Conservation (phyloP, 2,888 invertebrate species). For the Drosophila formosana region DNA sequence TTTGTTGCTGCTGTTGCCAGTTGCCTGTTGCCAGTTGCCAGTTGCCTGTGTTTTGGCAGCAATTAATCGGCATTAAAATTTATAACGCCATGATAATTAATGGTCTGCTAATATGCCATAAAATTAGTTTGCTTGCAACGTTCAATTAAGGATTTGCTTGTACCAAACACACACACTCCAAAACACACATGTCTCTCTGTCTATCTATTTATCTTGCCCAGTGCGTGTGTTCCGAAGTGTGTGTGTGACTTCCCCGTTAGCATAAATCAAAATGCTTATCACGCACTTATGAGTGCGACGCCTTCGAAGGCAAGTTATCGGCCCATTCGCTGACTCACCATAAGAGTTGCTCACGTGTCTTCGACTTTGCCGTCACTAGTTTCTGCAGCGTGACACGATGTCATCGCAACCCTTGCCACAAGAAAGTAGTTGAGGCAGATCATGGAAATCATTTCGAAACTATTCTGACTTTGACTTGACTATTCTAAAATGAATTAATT, state of each 20-base stretch:
- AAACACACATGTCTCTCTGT: not conserved
- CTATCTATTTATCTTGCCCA: slow-evolving; percentile 45
- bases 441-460: not conserved
- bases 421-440: not conserved
- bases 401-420: not conserved
- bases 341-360: slow-evolving; percentile 12
- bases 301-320: slow-evolving; percentile 35
- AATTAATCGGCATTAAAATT: slow-evolving; percentile 80
- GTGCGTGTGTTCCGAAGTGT: slow-evolving; percentile 10
- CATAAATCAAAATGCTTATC: slow-evolving; percentile 80
- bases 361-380: not conserved
- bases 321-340: slow-evolving; percentile 36
- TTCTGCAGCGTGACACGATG: not conserved
- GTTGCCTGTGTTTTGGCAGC: slow-evolving; percentile 74
- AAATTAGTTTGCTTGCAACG: slow-evolving; percentile 75
- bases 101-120: slow-evolving; percentile 78
- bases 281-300: slow-evolving; percentile 66
- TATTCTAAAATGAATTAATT: too few relatives aligned
- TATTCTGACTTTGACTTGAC: too few relatives aligned
- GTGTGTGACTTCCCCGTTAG: slow-evolving; percentile 60
- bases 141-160: slow-evolving; percentile 78
- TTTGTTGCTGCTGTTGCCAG: slow-evolving; percentile 24
- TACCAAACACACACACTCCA: slow-evolving; percentile 21
- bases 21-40: slow-evolving; percentile 4
- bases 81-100: slow-evolving; percentile 74